Conservation (phyloP, 2,888 invertebrate genomes). For the Prostheceraeus crozeri region DNA sequence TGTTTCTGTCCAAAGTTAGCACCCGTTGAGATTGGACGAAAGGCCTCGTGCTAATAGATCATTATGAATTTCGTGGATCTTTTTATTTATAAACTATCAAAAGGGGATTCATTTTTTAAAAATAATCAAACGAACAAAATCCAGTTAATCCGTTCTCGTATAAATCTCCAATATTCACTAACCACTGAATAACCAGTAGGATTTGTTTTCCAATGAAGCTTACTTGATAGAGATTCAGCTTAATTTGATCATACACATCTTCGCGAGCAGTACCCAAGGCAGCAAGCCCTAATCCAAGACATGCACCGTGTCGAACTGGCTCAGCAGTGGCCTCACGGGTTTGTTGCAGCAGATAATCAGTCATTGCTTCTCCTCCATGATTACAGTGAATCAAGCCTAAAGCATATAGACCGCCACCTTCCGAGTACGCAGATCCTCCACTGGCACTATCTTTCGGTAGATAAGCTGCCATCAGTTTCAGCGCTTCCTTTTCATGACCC, state of each 20-base stretch:
- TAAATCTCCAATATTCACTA: too few relatives aligned
- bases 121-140: too few relatives aligned
- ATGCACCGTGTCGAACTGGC: conserved; percentile 94
- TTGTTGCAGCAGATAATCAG: conserved; percentile 80
- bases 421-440: conserved; percentile 62
- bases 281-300: conserved; percentile 87
- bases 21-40: too few relatives aligned
- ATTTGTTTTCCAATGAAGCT: too few relatives aligned
- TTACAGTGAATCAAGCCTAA: conserved; percentile 92
- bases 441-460: conserved; percentile 83
- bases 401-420: conserved; percentile 68
- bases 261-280: conserved; percentile 88
- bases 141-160: too few relatives aligned
- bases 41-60: too few relatives aligned
- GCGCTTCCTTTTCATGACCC: conserved; percentile 91
- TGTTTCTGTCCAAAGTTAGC: too few relatives aligned
- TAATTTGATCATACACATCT: conserved; percentile 76
- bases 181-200: not conserved
- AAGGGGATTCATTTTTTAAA: too few relatives aligned
- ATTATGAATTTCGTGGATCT: too few relatives aligned
- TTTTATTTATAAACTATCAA: too few relatives aligned
- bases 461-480: conserved; percentile 94
- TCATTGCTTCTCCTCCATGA: conserved; percentile 73
- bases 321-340: conserved; percentile 77
- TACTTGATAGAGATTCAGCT: conserved; percentile 90